A percentile compares a stretch with the other conserved stretches of the same genome.
Evolutionary conservation across 2,888 invertebrate genomes (phyloP).

Genomic region (Atethmia centrago): DNA sequence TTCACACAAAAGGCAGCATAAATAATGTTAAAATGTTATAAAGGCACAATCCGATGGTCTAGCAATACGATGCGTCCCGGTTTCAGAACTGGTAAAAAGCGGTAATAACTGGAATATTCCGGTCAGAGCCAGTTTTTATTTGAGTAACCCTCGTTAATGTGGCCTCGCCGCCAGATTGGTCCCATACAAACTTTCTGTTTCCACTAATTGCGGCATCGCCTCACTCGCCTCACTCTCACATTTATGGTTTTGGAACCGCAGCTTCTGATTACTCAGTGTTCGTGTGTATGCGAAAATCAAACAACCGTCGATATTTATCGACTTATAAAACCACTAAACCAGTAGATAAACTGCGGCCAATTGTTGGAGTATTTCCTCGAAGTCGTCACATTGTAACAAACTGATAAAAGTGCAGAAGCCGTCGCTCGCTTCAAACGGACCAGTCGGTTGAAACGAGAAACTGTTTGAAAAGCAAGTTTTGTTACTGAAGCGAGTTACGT

Average conservation of each 20-base stretch:
- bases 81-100: slow-evolving; percentile 61
- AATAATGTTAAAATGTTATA: slow-evolving; percentile 23
- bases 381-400: neutral
- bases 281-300: slow-evolving; percentile 5
- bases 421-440: neutral
- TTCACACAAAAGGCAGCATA: slow-evolving; percentile 9
- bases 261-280: slow-evolving; percentile 21
- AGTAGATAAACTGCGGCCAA: slow-evolving; percentile 2
- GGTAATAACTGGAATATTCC: slow-evolving; percentile 64
- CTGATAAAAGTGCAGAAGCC: slow-evolving; percentile 6
- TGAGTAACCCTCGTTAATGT: slow-evolving; percentile 62
- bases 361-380: neutral
- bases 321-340: neutral
- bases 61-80: slow-evolving; percentile 28
- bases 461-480: slow-evolving; percentile 17
- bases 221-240: slow-evolving; percentile 30
- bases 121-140: slow-evolving; percentile 63
- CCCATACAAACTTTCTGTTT: slow-evolving; percentile 61
- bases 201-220: slow-evolving; percentile 49
- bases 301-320: slow-evolving; percentile 4
- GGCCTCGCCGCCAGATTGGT: slow-evolving; percentile 53
- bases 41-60: neutral
- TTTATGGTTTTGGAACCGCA: slow-evolving; percentile 45
- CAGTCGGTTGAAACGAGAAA: slow-evolving; percentile 29
- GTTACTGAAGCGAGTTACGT: slow-evolving; percentile 18